phyloP scores from a whole-genome alignment of 2,888 invertebrate species.

The Leptinotarsa peninsularis region DNA sequence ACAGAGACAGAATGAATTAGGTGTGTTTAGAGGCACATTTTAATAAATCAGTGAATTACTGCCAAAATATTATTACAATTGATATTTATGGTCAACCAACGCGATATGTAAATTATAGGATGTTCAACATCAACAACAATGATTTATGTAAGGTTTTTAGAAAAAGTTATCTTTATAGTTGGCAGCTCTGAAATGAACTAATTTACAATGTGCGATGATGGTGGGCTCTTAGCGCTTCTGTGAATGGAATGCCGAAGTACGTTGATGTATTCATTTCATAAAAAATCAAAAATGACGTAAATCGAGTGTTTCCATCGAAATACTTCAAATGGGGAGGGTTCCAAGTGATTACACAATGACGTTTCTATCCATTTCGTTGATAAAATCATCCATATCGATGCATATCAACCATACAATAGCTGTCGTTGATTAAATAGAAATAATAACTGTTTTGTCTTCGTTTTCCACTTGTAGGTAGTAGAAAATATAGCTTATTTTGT shows the following conservation, averaged over 20 bases:
- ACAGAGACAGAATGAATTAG: background rate
- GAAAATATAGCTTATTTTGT: too few species aligned
- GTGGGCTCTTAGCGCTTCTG: too few species aligned
- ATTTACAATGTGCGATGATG: too few species aligned
- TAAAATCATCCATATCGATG: background rate
- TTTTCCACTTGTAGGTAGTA: too few species aligned
- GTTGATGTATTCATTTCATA: too few species aligned
- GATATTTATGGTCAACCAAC: background rate
- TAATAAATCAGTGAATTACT: background rate
- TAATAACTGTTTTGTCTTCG: too few species aligned
- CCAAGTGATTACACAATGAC: background rate
- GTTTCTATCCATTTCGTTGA: background rate
- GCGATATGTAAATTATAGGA: background rate
- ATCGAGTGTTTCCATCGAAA: too few species aligned
- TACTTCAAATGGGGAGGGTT: too few species aligned
- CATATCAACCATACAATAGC: too few species aligned
- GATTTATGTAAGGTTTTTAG: background rate
- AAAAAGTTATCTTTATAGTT: background rate
- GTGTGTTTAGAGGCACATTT: background rate
- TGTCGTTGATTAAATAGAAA: too few species aligned
- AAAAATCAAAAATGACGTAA: too few species aligned
- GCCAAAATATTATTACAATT: conserved; percentile 4
- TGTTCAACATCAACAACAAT: background rate
- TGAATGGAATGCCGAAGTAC: too few species aligned
- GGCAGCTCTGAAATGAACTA: background rate